Conservation (phyloP, 2,888 invertebrate genomes). For the Ligdia adustata region DNA sequence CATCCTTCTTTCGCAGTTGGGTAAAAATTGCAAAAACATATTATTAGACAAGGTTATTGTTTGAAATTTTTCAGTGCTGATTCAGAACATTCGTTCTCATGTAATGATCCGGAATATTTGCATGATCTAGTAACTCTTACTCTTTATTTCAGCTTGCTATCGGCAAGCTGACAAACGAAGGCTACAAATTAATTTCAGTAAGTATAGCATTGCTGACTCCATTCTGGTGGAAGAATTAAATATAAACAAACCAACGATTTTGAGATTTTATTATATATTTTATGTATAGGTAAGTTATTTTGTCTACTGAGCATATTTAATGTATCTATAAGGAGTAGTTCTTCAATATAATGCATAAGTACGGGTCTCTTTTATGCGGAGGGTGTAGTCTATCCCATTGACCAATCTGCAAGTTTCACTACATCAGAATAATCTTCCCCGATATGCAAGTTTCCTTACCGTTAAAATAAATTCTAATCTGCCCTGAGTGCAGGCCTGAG, state of each 20-base stretch:
- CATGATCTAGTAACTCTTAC: constrained; percentile 25
- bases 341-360: too few relatives aligned
- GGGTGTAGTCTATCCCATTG: too few relatives aligned
- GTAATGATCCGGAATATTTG: neutral
- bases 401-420: too few relatives aligned
- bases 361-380: too few relatives aligned
- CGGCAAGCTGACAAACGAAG: constrained; percentile 61
- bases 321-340: too few relatives aligned
- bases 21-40: neutral
- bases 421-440: too few relatives aligned
- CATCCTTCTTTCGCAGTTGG: neutral
- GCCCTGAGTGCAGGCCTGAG: too few relatives aligned
- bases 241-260: constrained; percentile 56
- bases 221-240: constrained; percentile 61
- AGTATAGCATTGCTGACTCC: constrained; percentile 60
- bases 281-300: too few relatives aligned
- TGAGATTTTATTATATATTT: too few relatives aligned
- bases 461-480: too few relatives aligned
- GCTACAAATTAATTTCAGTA: constrained; percentile 65
- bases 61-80: neutral
- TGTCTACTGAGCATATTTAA: too few relatives aligned
- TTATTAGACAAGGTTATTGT: neutral
- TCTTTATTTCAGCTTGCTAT: constrained; percentile 45
- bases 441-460: too few relatives aligned
- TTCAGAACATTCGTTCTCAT: neutral